These are phyloP conservation scores for Drosophila seguyi DNA, from an alignment of 1,140 invertebrate genomes.

Conservation along the genomic window DNA sequence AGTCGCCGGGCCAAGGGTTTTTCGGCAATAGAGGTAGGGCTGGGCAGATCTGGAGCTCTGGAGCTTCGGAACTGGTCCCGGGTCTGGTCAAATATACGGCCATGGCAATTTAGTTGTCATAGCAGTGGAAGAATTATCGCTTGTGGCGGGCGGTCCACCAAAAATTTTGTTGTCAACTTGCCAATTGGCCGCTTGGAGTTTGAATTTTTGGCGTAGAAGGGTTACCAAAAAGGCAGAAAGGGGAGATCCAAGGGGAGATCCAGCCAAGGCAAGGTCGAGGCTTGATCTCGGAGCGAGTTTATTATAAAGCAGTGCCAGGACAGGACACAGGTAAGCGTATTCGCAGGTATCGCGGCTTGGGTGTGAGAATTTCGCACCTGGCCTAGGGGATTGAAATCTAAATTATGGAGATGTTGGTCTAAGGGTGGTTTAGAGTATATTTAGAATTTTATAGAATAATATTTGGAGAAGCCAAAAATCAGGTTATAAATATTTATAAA, in stretches of 20 bases:
- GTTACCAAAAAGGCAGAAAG: not conserved
- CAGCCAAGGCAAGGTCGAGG: constrained; percentile 63
- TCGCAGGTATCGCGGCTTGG: constrained; percentile 3
- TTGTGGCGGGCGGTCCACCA: constrained; percentile 81
- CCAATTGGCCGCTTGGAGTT: constrained; percentile 58
- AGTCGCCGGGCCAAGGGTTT: constrained; percentile 47
- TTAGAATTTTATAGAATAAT: not conserved
- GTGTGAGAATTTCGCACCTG: constrained; percentile 24
- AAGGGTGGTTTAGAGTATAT: not conserved
- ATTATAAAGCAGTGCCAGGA: constrained; percentile 56
- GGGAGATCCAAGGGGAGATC: constrained; percentile 10
- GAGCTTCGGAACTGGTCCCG: not conserved
- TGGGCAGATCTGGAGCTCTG: not conserved
- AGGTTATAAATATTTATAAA: not conserved
- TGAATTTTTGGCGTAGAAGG: constrained; percentile 5
- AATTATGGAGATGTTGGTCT: constrained; percentile 1
- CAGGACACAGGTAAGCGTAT: constrained; percentile 34
- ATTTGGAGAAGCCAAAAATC: too few species aligned
- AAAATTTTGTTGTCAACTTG: constrained; percentile 83
- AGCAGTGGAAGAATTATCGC: constrained; percentile 81
- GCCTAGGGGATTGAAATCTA: constrained; percentile 1
- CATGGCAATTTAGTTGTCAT: constrained; percentile 84
- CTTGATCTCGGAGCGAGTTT: constrained; percentile 58
- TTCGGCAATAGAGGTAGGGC: constrained; percentile 63
- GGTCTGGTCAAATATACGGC: constrained; percentile 72